Evolutionary conservation across 2,797 vertebrate species (phyloP), one percentile per base, ranked within the genome.

Genomic region (Poeciliopsis paucimaculata): DNA sequence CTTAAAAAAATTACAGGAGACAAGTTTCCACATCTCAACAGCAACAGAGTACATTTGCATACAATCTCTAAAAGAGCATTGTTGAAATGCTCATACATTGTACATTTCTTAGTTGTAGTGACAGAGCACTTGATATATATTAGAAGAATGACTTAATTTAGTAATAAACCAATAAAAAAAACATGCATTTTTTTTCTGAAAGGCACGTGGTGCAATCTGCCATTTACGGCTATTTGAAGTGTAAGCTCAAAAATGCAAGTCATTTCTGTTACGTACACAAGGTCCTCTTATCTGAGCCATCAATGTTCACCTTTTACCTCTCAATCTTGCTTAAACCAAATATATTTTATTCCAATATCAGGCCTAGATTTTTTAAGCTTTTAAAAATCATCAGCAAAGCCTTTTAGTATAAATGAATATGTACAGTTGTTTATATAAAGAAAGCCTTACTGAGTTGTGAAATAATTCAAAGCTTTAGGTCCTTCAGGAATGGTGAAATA

Each of bases 131-230:
- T 86, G 87, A 85, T 91, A 83, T 84, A 71, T 47, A 87, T 83
- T 87, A 90, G 86, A 83, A 88, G 75, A 84, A 79, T 73, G 85
- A 92, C 75, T 71, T 74, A 88, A 87, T 90, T 90, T 77, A 80
- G 85, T 90, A 90, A 87, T 76, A 55, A 87, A 89, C 77, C 64
- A 90, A 86, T 57, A 80, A 73, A 64, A 80, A 62, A 55, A 60
- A 60, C 66, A 72, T 84, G 86, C 86, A 86, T 31, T 75, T 92
- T 89, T 76, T 89, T 76, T 90, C 84, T 86, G 88, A 90, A 96
- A 96, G 95, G 96, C 95, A 96, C 96, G 87, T 86, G 84, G 91
- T 94, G 88, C 91, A 92, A 86, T 93, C 78, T 82, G 90, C 91
- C 86, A 89, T 78, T 81, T 78, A 86, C 88, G 88, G 93, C 90